A percentile compares a stretch with the other conserved stretches of the same genome.
phyloP scores from a whole-genome alignment of 2,797 vertebrate genomes.

The Rhabdophis nuchalis region DNA sequence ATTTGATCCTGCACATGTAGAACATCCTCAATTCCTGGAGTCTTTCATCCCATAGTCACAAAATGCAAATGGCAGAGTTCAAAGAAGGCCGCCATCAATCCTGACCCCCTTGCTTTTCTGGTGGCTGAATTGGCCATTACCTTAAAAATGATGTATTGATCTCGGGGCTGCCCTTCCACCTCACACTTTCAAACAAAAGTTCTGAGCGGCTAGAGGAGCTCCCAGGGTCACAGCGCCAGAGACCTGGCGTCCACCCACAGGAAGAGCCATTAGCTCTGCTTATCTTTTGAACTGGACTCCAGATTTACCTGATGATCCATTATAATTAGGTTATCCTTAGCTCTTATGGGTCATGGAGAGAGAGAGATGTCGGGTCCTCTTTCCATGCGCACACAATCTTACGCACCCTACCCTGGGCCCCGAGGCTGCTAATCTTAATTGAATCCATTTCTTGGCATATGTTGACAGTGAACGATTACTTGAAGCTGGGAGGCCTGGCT shows the following conservation, averaged over 20 bases:
- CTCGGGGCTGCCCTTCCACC: not conserved
- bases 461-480: constrained; percentile 99
- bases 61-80: not conserved
- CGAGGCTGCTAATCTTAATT: constrained; percentile 97
- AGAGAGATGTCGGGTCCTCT: constrained; percentile 77
- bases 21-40: not conserved
- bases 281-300: constrained; percentile 34
- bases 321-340: constrained; percentile 38
- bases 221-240: constrained; percentile 47
- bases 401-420: constrained; percentile 50
- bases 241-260: not conserved
- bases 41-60: not conserved
- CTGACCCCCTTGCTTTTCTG: not conserved
- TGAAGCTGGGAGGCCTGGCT: constrained; percentile 90
- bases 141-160: not conserved
- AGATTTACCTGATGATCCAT: constrained; percentile 43
- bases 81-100: not conserved
- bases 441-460: constrained; percentile 93
- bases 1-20: not conserved
- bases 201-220: constrained; percentile 15
- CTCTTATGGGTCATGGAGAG: constrained; percentile 59
- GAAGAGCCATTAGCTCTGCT: constrained; percentile 39
- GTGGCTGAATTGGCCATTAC: not conserved
- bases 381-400: constrained; percentile 52
- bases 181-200: not conserved